Evolutionary conservation across 2,888 invertebrate species (phyloP), one percentile per base, ranked within the genome.

Genomic region (Trachelus iudaicus): DNA sequence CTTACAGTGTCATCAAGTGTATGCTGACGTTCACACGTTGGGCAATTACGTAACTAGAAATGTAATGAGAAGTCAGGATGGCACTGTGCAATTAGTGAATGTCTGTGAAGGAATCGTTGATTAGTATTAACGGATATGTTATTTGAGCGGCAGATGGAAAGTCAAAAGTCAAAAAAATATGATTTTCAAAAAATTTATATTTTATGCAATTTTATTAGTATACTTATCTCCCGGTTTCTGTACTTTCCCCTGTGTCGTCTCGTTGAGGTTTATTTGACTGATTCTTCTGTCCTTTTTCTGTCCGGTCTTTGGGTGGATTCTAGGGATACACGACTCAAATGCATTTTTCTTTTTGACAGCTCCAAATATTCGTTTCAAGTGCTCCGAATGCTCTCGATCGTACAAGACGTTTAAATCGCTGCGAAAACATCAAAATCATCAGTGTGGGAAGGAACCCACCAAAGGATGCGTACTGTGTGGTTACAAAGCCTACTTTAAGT

Each of bases 391-490:
- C 33, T 15, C 13, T 34, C 31, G 15, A 9, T 31, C 34, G 6
- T 92, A 92, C 85, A 89, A 88, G 77, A 87, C 88, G 30, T 83
- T 85, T 73, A 84, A 86, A 79, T 90, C 90, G 69, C 84, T 92
- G 71, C 82, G 88, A 74, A 91, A 91, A 74, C 92, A 92, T 81
- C 86, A 86, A 76, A 88, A 87, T 73, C 88, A 90, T 80, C 92
- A 92, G 83, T 92, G 92, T 81, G 91, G 92, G 76, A 92, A 92
- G 81, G 87, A 89, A 77, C 92, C 92, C 0, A 89, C 90, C 71
- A 93, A 92, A 84, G 86, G 89, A 37, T 93, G 93, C 82, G 82
- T 84, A 1, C 85, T 90, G 75, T 93, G 93, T 81, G 83, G 82
- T 4, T 90, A 90, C 81, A 89, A 86, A 79, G 89, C 88, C 0